These are phyloP conservation scores for Stictonetta naevosa DNA, from an alignment of 2,113 vertebrate genomes.

Conservation along the genomic window DNA sequence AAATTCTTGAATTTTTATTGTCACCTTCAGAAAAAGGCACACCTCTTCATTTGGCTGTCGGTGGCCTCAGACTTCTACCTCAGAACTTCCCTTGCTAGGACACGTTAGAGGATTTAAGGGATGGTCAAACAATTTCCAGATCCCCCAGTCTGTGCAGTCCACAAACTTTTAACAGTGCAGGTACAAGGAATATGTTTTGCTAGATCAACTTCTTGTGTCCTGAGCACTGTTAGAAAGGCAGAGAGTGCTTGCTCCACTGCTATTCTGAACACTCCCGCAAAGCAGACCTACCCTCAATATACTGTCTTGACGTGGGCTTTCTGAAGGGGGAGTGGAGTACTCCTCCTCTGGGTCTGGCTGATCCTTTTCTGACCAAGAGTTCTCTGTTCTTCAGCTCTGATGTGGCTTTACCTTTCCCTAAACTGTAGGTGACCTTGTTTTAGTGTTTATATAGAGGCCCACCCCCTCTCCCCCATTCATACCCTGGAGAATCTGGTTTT, in stretches of 20 bases:
- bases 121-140: not conserved
- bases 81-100: not conserved
- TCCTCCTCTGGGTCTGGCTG: not conserved
- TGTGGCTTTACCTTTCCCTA: not conserved
- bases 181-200: not conserved
- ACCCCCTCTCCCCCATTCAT: not conserved
- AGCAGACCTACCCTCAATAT: not conserved
- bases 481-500: not conserved
- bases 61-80: not conserved
- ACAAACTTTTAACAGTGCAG: not conserved
- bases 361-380: not conserved
- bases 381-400: conserved; percentile 12
- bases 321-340: not conserved
- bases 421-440: not conserved
- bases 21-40: not conserved
- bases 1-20: not conserved
- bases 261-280: not conserved
- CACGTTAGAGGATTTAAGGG: not conserved
- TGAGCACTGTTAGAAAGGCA: not conserved
- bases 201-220: not conserved
- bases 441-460: not conserved
- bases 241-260: not conserved
- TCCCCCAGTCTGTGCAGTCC: not conserved
- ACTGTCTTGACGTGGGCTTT: not conserved
- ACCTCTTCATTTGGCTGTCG: not conserved